Evolutionary conservation across 2,888 invertebrate species (phyloP), one percentile per base, ranked within the genome.

Genomic region (Petrophora chlorosata): DNA sequence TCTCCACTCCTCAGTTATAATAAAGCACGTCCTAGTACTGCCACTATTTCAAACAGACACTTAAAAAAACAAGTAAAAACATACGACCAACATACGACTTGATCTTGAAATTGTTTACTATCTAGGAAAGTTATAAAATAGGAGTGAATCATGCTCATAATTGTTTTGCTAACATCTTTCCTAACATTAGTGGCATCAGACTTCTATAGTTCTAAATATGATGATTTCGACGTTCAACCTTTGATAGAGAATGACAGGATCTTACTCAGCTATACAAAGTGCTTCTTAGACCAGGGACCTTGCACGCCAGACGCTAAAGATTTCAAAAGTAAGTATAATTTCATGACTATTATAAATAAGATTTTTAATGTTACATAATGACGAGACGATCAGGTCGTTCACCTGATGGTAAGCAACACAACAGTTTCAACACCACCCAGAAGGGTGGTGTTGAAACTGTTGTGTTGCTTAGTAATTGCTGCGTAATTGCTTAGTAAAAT

Each of bases 251-350:
- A 93, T 70, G 93, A 94, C 29, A 91, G 95, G 50, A 87, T 95
- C 39, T 82, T 95, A 8, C 85, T 92, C 38, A 92, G 92, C 58
- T 95, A 95, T 65, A 89, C 94, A 3, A 93, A 93, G 50, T 96
- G 96, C 64, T 87, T 95, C 58, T 85, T 95, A 42, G 92, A 92
- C 2, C 78, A 88, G 50, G 93, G 93, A 7, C 92, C 92, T 3
- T 95, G 95, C 66, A 94, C 94, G 0, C 92, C 94, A 2, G 95
- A 95, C 61, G 95, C 92, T 38, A 92, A 92, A 66, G 93, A 94
- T 79, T 91, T 95, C 10, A 95, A 93, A 87, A 92, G 95, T 95
- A 82, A 91, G 91, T 79, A 28, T 13, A n/a, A n/a, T n/a, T n/a
- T n/a, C n/a, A n/a, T n/a, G n/a, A n/a, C n/a, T n/a, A n/a, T n/a